Percentiles rank a stretch among this genome's conserved stretches.
These are phyloP conservation scores for Drosophila bocqueti DNA, from an alignment of 1,140 invertebrate genomes.

Conservation along the genomic window DNA sequence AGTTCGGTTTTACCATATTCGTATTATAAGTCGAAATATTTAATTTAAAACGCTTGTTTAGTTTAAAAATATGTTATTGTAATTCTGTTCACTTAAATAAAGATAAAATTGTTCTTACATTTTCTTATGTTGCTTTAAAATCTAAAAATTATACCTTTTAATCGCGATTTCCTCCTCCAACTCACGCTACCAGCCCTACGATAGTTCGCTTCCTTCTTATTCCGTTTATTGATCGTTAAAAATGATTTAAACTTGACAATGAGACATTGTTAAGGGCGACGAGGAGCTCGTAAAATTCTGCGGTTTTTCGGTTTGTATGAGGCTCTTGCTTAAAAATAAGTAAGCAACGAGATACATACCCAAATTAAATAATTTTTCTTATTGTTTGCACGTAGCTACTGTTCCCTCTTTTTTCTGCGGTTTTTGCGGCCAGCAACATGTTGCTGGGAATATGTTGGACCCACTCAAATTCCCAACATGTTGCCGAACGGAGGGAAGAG, in stretches of 20 bases:
- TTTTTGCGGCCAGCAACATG: slow-evolving; percentile 56
- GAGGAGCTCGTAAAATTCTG: slow-evolving; percentile 65
- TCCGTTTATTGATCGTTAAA: slow-evolving; percentile 80
- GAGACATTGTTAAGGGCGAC: slow-evolving; percentile 73
- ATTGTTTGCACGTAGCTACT: slow-evolving; percentile 67
- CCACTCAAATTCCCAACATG: slow-evolving; percentile 24
- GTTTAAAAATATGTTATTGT: too few species aligned
- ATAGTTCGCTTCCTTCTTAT: slow-evolving; percentile 16
- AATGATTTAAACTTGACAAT: slow-evolving; percentile 81
- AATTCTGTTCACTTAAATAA: too few species aligned
- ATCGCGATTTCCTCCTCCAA: too few species aligned
- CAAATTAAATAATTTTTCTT: slow-evolving; percentile 76
- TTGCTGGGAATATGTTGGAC: slow-evolving; percentile 25
- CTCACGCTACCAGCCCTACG: slow-evolving; percentile 11
- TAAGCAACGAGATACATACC: slow-evolving; percentile 37
- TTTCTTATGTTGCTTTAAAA: too few species aligned
- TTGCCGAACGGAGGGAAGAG: slow-evolving; percentile 29
- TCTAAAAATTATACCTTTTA: too few species aligned
- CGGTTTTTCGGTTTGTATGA: slow-evolving; percentile 56
- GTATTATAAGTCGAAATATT: too few species aligned
- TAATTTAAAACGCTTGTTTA: not conserved
- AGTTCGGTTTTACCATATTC: too few species aligned
- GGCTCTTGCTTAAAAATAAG: not conserved
- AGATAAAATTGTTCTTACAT: too few species aligned
- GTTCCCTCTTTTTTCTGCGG: slow-evolving; percentile 45